Evolutionary conservation across 2,113 vertebrate genomes (phyloP), one percentile per base, ranked within the genome.

Genomic region (Clupea harengus): DNA sequence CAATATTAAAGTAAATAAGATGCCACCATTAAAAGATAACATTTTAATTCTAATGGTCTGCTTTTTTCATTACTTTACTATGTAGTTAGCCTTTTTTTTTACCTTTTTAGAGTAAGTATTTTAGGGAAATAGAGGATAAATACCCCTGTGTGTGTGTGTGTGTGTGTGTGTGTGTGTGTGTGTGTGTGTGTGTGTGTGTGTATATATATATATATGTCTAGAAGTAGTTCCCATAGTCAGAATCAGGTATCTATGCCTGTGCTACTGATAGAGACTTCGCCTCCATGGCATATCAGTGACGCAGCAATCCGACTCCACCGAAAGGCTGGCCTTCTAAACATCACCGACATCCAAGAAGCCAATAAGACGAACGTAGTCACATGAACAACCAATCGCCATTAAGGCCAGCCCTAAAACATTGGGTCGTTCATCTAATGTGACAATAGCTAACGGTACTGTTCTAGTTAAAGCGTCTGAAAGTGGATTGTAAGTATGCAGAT

Each of bases 11-110:
- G 32, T 82, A 67, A 86, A 81, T 86, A 85, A 86, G 85, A 81
- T 81, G 84, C 82, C 50, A 86, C 28, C 81, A 90, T 85, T 86
- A 86, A 89, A 90, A 15, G 54, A 85, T 81, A 82, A 20, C 60
- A 67, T 82, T 60, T 82, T 57, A 89, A 83, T 87, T 83, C 57
- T 57, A 81, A 15, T 89, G 11, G 84, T 87, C 82, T 85, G 67
- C 18, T 22, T 85, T 86, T 89, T 15, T 44, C 22, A 75, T 54
- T 67, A 9, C 39, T 15, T 78, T 32, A 5, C 39, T 39, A 5
- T 32, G 2, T 39, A 32, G 64, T 11, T 17, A n/a, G 8, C 2
- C 39, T 32, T 39, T 39, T 39, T 39, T 39, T 39, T 39, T 39
- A 39, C 39, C 39, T 39, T n/a, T n/a, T n/a, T 39, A 39, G 39